Conservation (phyloP, 1,140 invertebrate genomes). For the Zaprionus nigranus region DNA sequence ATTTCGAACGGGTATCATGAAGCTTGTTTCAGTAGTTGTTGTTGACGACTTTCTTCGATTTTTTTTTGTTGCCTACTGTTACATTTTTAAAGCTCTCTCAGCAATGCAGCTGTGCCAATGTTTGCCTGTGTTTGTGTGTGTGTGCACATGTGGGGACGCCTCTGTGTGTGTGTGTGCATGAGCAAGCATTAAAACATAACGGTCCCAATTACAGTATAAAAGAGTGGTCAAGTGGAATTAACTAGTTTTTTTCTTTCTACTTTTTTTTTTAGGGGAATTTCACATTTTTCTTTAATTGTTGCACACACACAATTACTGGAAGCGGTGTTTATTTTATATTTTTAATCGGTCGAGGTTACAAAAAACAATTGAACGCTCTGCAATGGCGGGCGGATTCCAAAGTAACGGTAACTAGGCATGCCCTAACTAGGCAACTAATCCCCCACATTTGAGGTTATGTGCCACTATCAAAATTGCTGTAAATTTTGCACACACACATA, state of each 20-base stretch:
- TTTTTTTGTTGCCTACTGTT: constrained; percentile 72
- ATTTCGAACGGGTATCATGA: constrained; percentile 63
- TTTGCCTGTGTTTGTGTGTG: constrained; percentile 22
- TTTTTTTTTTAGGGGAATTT: constrained; percentile 39
- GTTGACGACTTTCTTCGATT: constrained; percentile 76
- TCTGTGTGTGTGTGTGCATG: constrained; percentile 38
- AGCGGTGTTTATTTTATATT: constrained; percentile 7
- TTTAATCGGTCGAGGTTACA: constrained; percentile 3
- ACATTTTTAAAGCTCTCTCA: constrained; percentile 71
- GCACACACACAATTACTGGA: constrained; percentile 26
- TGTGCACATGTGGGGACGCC: neutral
- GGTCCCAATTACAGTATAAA: constrained; percentile 75
- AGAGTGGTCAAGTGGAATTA: constrained; percentile 64
- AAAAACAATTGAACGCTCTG: constrained; percentile 24
- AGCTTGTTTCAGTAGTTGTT: constrained; percentile 64
- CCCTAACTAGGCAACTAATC: constrained; percentile 36
- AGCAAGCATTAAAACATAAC: constrained; percentile 77
- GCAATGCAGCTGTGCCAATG: constrained; percentile 61
- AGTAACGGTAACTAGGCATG: constrained; percentile 61
- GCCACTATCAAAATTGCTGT: constrained; percentile 49
- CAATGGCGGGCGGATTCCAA: constrained; percentile 29
- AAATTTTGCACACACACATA: constrained; percentile 33
- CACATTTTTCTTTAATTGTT: constrained; percentile 54
- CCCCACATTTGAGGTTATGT: constrained; percentile 65
- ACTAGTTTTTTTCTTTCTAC: constrained; percentile 49